Percentiles rank a stretch among this genome's conserved stretches.
These are phyloP conservation scores for Cliona cf. orientalis DNA, from an alignment of 37 sponge, comb jelly and placozoan species.

Conservation along the genomic window DNA sequence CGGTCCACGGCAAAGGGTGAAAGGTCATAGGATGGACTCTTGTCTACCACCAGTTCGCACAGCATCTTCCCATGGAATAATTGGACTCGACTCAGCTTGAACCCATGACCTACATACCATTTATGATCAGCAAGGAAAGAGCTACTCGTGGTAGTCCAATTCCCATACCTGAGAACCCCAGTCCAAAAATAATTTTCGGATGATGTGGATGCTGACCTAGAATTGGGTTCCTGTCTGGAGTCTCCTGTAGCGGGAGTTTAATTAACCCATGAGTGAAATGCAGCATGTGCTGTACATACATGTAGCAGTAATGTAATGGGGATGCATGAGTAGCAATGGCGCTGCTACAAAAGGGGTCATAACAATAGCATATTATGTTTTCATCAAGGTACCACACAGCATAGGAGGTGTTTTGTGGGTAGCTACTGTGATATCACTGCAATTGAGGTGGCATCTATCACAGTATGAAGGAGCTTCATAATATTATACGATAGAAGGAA, in stretches of 20 bases:
- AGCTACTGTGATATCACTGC: too few relatives aligned
- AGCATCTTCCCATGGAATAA: slow-evolving; percentile 73
- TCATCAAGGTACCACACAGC: too few relatives aligned
- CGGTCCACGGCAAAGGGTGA: too few relatives aligned
- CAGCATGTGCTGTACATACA: background rate
- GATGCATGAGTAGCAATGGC: too few relatives aligned
- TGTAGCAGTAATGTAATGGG: too few relatives aligned
- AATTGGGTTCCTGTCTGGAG: slow-evolving; percentile 42
- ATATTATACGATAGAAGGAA: too few relatives aligned
- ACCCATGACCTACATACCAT: slow-evolving; percentile 74
- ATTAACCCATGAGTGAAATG: background rate
- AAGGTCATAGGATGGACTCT: slow-evolving; percentile 50
- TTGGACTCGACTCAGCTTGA: slow-evolving; percentile 73
- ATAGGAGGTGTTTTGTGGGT: too few relatives aligned
- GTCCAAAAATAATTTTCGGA: slow-evolving; percentile 59
- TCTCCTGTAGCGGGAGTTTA: background rate
- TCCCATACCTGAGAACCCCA: slow-evolving; percentile 69
- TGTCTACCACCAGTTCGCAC: slow-evolving; percentile 54
- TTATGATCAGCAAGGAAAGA: too few relatives aligned
- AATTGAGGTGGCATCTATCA: too few relatives aligned
- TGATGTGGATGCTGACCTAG: slow-evolving; percentile 54
- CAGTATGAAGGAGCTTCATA: too few relatives aligned
- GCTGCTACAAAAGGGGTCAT: too few relatives aligned
- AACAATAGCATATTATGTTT: too few relatives aligned
- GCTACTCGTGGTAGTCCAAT: background rate